Percentiles rank a stretch among this genome's conserved stretches.
phyloP scores from a whole-genome alignment of 2,113 vertebrate genomes.

The Corvus hawaiiensis region DNA sequence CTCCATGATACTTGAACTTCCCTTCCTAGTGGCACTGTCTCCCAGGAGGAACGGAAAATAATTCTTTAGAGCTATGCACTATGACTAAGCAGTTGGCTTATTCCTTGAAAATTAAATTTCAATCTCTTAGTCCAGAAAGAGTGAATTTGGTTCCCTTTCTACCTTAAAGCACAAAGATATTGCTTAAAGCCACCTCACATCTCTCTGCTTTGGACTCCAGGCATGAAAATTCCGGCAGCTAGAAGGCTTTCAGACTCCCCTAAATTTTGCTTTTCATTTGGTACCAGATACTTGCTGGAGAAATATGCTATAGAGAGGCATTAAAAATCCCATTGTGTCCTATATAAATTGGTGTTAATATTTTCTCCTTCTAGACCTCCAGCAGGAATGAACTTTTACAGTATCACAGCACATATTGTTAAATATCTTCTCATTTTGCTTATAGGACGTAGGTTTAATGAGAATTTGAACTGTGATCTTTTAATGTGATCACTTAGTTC shows the following conservation, averaged over 20 bases:
- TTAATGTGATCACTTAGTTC: slow-evolving; percentile 53
- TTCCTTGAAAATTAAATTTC: not conserved
- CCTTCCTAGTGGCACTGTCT: not conserved
- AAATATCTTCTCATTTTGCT: slow-evolving; percentile 26
- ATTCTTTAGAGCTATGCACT: not conserved
- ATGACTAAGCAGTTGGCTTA: not conserved
- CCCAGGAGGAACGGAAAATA: not conserved
- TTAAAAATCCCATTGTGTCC: not conserved
- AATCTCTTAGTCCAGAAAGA: not conserved
- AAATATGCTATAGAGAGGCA: not conserved
- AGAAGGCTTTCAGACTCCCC: not conserved
- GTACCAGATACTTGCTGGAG: not conserved
- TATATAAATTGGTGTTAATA: not conserved
- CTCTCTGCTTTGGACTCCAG: not conserved
- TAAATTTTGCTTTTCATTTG: not conserved
- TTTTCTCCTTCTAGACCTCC: not conserved
- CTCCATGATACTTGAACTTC: not conserved
- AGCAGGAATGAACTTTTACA: not conserved
- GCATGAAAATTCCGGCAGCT: not conserved
- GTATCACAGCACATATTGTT: not conserved
- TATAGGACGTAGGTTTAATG: not conserved
- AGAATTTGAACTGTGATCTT: slow-evolving; percentile 33
- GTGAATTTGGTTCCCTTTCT: not conserved
- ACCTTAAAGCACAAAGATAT: not conserved
- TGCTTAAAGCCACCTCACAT: not conserved